Evolutionary conservation across 2,888 invertebrate genomes (phyloP).

Genomic region (Lepidonotus clava): DNA sequence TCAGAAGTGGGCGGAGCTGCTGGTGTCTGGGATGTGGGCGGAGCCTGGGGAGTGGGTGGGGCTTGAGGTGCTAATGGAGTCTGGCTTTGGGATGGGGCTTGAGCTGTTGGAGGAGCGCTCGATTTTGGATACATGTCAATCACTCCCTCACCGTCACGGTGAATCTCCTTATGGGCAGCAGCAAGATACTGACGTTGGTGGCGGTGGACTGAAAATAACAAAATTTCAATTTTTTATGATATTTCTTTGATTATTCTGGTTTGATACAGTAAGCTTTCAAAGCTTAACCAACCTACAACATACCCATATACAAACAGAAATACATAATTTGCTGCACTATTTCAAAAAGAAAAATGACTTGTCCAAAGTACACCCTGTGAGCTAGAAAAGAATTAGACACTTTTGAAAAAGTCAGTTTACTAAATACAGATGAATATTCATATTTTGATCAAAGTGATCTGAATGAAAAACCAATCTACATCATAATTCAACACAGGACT

Average conservation of each 20-base stretch:
- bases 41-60: neutral
- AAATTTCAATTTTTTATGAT: neutral
- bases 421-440: too few relatives aligned
- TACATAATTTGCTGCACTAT: too few relatives aligned
- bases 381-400: too few relatives aligned
- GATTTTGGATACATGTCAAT: conserved; percentile 63
- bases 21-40: neutral
- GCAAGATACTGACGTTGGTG: conserved; percentile 75
- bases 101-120: neutral
- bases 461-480: too few relatives aligned
- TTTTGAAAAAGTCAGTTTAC: too few relatives aligned
- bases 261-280: neutral
- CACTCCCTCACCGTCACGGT: conserved; percentile 72
- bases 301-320: too few relatives aligned
- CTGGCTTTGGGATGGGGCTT: neutral
- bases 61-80: neutral
- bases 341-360: too few relatives aligned
- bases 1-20: neutral
- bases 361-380: too few relatives aligned
- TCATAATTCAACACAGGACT: too few relatives aligned
- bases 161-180: conserved; percentile 79
- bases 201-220: conserved; percentile 69
- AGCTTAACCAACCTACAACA: neutral
- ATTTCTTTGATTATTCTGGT: neutral
- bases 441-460: too few relatives aligned